These are phyloP conservation scores for Disparrhopalites patrizii DNA, from an alignment of 2,888 invertebrate species.

Conservation along the genomic window DNA sequence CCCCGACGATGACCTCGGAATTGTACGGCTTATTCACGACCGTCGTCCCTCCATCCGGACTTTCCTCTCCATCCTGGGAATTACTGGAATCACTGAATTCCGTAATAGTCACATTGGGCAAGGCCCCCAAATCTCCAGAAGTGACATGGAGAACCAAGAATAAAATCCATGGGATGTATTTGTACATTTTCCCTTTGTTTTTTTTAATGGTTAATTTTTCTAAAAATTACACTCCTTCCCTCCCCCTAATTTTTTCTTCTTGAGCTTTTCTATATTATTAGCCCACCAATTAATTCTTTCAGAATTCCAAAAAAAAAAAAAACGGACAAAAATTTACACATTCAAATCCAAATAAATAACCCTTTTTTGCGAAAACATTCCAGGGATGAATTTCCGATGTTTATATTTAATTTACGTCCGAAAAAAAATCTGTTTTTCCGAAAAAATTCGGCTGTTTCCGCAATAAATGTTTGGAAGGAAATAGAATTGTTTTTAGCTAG, in stretches of 20 bases:
- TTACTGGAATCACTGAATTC: neutral
- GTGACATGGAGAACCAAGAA: no score
- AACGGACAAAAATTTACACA: neutral
- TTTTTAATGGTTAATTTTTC: no score
- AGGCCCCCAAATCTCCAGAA: neutral
- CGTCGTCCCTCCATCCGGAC: neutral
- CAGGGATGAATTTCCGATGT: no score
- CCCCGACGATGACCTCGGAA: conserved; percentile 40
- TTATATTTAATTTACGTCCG: no score
- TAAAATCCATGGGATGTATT: neutral
- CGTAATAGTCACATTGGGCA: conserved; percentile 15
- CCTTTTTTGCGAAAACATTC: neutral
- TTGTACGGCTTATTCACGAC: conserved; percentile 35
- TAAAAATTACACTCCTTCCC: neutral
- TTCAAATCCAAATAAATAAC: neutral
- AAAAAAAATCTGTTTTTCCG: no score
- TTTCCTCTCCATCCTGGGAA: neutral
- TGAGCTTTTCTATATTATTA: neutral
- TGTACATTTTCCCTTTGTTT: no score
- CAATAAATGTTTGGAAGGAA: no score
- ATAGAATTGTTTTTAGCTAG: no score
- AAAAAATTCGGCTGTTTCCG: no score
- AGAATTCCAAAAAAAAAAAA: neutral
- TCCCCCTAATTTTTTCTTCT: neutral
- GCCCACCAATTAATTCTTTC: neutral